These are phyloP conservation scores for Corbicula japonica DNA, from an alignment of 2,888 invertebrate genomes.

Conservation along the genomic window DNA sequence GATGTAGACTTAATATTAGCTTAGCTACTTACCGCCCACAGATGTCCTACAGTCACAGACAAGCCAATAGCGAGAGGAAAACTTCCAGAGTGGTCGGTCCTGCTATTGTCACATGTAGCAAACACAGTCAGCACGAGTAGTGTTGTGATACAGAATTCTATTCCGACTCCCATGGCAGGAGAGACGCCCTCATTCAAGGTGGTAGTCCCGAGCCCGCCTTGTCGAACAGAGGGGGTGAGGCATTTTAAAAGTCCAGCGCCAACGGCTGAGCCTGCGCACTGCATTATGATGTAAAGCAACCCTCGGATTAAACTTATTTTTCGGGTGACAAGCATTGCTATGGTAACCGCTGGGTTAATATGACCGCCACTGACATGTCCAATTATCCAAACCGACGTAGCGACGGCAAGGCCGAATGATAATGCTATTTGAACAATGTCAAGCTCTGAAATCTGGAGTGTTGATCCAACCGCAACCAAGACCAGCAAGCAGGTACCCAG, in stretches of 20 bases:
- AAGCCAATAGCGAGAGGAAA: slow-evolving; percentile 94
- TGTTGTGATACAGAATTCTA: slow-evolving; percentile 95
- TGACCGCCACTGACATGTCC: slow-evolving; percentile 93
- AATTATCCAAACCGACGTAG: slow-evolving; percentile 92
- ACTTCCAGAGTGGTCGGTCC: slow-evolving; percentile 93
- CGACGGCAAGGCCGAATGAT: slow-evolving; percentile 95
- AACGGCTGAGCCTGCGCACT: slow-evolving; percentile 97
- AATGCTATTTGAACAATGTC: slow-evolving; percentile 91
- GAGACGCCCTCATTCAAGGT: slow-evolving; percentile 76
- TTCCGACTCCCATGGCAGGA: slow-evolving; percentile 92
- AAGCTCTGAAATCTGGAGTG: slow-evolving; percentile 49
- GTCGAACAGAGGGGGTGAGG: slow-evolving; percentile 87
- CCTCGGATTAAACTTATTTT: slow-evolving; percentile 92
- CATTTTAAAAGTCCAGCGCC: slow-evolving; percentile 94
- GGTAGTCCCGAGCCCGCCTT: slow-evolving; percentile 95
- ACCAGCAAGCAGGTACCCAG: slow-evolving; percentile 95
- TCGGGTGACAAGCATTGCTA: slow-evolving; percentile 92
- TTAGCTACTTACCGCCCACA: slow-evolving; percentile 95
- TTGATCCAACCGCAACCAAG: slow-evolving; percentile 93
- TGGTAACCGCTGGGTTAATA: slow-evolving; percentile 86
- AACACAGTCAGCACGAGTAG: slow-evolving; percentile 95
- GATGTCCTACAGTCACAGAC: slow-evolving; percentile 94
- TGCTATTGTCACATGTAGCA: slow-evolving; percentile 92
- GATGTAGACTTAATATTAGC: too few species aligned
- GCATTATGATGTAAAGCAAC: slow-evolving; percentile 94